Conservation (phyloP, 1,140 invertebrate species). For the Diuraphis noxia region DNA sequence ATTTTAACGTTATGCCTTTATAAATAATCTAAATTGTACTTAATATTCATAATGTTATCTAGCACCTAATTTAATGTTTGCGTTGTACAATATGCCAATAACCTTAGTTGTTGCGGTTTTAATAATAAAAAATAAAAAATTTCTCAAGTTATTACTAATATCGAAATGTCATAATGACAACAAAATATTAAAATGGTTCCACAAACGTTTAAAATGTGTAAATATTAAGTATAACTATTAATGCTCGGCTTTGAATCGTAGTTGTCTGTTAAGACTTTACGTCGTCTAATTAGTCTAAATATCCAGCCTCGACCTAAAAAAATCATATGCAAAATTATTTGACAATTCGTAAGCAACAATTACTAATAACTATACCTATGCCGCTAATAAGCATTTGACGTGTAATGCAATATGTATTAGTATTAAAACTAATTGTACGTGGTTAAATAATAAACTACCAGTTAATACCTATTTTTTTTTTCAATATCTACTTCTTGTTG, state of each 20-base stretch:
- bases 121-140: too few relatives aligned
- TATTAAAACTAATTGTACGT: not conserved
- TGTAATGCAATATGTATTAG: not conserved
- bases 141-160: not conserved
- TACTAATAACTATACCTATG: not conserved
- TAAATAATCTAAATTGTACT: too few relatives aligned
- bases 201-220: not conserved
- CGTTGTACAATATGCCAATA: too few relatives aligned
- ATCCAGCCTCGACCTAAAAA: not conserved
- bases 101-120: too few relatives aligned
- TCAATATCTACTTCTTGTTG: not conserved
- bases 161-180: not conserved
- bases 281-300: not conserved
- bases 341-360: not conserved
- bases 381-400: not conserved
- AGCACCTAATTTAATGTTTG: too few relatives aligned
- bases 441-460: not conserved
- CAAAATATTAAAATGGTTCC: not conserved
- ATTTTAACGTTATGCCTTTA: too few relatives aligned
- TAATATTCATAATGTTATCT: too few relatives aligned
- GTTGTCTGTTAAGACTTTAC: not conserved
- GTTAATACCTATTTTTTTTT: too few relatives aligned
- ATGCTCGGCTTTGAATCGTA: not conserved
- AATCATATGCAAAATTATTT: slow-evolving; percentile 11
- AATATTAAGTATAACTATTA: slow-evolving; percentile 1